Conservation (phyloP, 2,113 vertebrate species). For the Xyrauchen texanus region DNA sequence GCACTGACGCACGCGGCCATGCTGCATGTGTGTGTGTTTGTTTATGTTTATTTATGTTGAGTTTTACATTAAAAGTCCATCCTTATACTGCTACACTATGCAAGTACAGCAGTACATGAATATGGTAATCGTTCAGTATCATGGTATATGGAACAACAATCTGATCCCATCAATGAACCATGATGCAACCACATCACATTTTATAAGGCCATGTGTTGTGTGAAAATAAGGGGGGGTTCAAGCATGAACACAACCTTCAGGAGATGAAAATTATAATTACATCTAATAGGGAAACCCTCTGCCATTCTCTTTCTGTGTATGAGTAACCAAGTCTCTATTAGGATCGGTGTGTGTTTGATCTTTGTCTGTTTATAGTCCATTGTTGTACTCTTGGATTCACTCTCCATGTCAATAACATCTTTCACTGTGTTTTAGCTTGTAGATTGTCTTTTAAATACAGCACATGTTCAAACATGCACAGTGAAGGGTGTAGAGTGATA, state of each 20-base stretch:
- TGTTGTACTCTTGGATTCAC: neutral
- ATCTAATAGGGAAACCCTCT: conserved; percentile 11
- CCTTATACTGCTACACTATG: neutral
- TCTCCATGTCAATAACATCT: neutral
- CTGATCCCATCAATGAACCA: neutral
- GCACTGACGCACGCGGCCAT: too few relatives aligned
- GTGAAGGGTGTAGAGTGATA: too few relatives aligned
- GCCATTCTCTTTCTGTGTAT: neutral
- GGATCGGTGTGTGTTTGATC: neutral
- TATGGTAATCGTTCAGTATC: neutral
- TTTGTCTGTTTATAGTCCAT: neutral
- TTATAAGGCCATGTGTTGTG: neutral
- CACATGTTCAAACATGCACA: neutral
- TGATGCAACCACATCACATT: neutral
- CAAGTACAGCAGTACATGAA: neutral
- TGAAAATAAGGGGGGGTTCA: neutral
- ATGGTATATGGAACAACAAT: too few relatives aligned
- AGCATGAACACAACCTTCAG: neutral
- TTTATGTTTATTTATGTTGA: too few relatives aligned
- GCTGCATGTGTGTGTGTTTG: too few relatives aligned
- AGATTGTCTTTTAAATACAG: neutral
- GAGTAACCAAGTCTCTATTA: neutral
- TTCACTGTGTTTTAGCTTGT: neutral
- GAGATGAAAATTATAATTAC: conserved; percentile 32
- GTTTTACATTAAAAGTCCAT: too few relatives aligned